Base-by-base conservation (phyloP, 2,797 vertebrate species). In the Epinephelus awoara region DNA sequence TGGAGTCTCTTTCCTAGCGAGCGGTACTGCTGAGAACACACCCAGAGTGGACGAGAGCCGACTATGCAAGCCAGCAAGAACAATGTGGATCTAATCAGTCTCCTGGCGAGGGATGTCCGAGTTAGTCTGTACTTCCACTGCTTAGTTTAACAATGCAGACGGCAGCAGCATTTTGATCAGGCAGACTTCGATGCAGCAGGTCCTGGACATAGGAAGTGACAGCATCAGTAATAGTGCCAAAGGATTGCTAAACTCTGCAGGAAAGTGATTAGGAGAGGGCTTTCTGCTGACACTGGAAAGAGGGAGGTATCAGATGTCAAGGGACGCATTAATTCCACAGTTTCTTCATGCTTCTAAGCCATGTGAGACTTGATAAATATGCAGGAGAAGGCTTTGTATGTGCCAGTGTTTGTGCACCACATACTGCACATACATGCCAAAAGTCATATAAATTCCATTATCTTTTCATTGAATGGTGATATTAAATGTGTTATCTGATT, bases 231-330 rank as follows among this genome's bases (percentile, higher is more conserved):
- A 85, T 64, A 29, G 62, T 89, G 87, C 65, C 66, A 1, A 63
- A 84, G 76, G 72, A 86, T 40, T 65, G 80, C 55, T 77, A 79
- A 90, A 85, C 76, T 85, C 67, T 77, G 85, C 78, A 85, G 81
- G 77, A 87, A 88, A 84, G 65, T 69, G 67, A 89, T 80, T 87
- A 90, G 70, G 52, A 77, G 82, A 52, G 55, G 29, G 46, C 55
- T 89, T 87, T 90, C 67, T 88, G 89, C 89, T 92, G 87, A 89
- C 80, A 72, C 70, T 59, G 77, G 42, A 34, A 72, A 79, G 56
- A 64, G 11, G 50, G 59, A 57, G 58, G 52, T 77, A 84, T 91
- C 80, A 77, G 77, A 72, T 89, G 76, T 85, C 86, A 90, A 57
- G 68, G 80, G 73, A 81, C 29, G 34, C 76, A 80, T 89, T 86